These are phyloP conservation scores for Heteronetta atricapilla DNA, from an alignment of 2,113 vertebrate species.

Conservation along the genomic window DNA sequence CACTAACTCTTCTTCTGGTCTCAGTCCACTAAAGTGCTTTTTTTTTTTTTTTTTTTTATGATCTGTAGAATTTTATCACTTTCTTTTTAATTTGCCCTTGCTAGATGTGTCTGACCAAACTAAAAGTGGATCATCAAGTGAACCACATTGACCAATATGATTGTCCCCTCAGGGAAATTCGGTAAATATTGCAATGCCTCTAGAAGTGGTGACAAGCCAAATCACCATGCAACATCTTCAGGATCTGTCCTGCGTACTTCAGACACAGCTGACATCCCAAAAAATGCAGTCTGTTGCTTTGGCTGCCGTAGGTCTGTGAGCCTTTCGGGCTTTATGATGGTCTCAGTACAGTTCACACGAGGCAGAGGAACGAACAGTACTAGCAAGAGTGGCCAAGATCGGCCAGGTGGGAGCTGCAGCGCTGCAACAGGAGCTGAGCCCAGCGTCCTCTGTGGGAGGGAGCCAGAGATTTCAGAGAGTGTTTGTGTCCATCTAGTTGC, in stretches of 20 bases:
- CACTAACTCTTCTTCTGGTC: background rate
- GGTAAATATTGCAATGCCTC: slow-evolving; percentile 4
- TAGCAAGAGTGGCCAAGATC: rapidly evolving
- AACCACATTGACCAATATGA: background rate
- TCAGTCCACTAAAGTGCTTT: background rate
- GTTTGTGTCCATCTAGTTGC: background rate
- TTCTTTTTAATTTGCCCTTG: background rate
- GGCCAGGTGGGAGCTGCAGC: background rate
- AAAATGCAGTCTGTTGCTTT: background rate
- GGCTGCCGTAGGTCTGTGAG: background rate
- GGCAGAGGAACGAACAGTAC: background rate
- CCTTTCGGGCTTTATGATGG: background rate
- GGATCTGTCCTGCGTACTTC: background rate
- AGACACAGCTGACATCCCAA: background rate
- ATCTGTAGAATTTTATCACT: background rate
- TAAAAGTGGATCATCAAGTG: background rate
- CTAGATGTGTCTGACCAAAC: background rate
- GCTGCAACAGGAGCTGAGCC: background rate
- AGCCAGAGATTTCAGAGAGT: background rate
- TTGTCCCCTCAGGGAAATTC: background rate
- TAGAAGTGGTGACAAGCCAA: slow-evolving; percentile 12
- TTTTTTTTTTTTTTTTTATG: background rate
- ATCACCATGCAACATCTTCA: background rate
- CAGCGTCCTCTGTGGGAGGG: background rate
- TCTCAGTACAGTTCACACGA: background rate